These are phyloP conservation scores for Rhinella marina DNA, from an alignment of 2,797 vertebrate species.

Conservation along the genomic window DNA sequence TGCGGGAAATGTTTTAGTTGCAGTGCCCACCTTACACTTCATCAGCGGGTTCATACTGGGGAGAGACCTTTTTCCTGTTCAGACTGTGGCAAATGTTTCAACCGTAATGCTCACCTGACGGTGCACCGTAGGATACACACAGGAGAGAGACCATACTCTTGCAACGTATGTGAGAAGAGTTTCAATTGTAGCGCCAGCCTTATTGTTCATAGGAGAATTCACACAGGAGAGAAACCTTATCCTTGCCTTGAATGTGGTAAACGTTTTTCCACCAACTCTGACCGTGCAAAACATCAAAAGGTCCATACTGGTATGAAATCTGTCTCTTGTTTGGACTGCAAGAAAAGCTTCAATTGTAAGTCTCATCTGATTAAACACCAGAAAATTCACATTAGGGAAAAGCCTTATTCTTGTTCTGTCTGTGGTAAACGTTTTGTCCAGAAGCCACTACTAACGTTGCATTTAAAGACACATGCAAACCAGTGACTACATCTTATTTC, in stretches of 20 bases:
- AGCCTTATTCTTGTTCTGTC: no score
- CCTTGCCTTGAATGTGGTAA: slow-evolving; percentile 64
- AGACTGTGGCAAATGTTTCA: slow-evolving; percentile 24
- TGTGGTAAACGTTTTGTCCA: slow-evolving; percentile 23
- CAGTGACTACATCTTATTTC: background rate
- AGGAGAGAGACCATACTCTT: slow-evolving; percentile 57
- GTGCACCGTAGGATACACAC: slow-evolving; percentile 69
- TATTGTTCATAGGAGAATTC: slow-evolving; percentile 22
- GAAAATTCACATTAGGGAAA: no score
- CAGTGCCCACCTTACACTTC: background rate
- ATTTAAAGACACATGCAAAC: slow-evolving; percentile 4
- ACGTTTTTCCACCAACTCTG: slow-evolving; percentile 69
- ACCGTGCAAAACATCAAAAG: slow-evolving; percentile 69
- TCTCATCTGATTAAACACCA: no score
- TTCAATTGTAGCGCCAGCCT: slow-evolving; percentile 20
- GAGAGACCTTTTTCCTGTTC: slow-evolving; percentile 11
- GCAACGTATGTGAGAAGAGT: no score
- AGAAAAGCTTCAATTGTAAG: no score
- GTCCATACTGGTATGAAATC: slow-evolving; percentile 68
- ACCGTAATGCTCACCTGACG: slow-evolving; percentile 55
- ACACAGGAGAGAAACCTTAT: slow-evolving; percentile 26
- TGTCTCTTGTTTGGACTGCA: slow-evolving; percentile 9
- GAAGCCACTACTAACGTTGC: background rate
- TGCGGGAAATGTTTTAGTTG: slow-evolving; percentile 34
- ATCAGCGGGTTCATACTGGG: slow-evolving; percentile 10